These are phyloP conservation scores for Spodoptera litura DNA, from an alignment of 1,140 invertebrate species.

Conservation along the genomic window DNA sequence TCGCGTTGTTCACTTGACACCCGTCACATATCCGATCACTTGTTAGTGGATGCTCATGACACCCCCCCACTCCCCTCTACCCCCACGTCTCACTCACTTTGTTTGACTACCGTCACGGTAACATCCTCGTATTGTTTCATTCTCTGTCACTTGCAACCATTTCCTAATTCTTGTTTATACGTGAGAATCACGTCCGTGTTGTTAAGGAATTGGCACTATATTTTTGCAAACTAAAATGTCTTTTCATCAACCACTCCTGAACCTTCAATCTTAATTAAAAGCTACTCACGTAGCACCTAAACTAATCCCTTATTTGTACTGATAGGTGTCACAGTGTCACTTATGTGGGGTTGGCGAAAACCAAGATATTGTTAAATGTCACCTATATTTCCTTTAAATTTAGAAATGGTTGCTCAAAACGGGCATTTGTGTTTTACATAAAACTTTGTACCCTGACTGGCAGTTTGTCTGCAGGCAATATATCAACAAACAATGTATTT, in stretches of 20 bases:
- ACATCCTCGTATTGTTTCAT: constrained; percentile 8
- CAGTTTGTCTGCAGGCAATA: background rate
- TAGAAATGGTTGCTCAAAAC: too few relatives aligned
- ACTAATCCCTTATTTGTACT: too few relatives aligned
- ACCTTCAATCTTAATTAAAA: too few relatives aligned
- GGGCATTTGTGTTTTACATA: too few relatives aligned
- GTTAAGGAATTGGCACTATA: background rate
- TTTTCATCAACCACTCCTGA: too few relatives aligned
- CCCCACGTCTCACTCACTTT: background rate
- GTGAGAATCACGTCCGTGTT: background rate
- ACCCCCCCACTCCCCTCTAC: background rate
- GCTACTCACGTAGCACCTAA: too few relatives aligned
- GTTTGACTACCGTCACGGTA: constrained; percentile 22
- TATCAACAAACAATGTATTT: constrained; percentile 5
- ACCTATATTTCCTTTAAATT: too few relatives aligned
- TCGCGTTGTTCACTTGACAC: constrained; percentile 8
- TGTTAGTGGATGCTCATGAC: background rate
- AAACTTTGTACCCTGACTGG: too few relatives aligned
- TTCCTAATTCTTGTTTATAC: constrained; percentile 8
- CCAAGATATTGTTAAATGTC: too few relatives aligned
- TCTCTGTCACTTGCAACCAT: background rate
- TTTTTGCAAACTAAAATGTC: background rate
- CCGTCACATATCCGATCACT: constrained; percentile 14
- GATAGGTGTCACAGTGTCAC: too few relatives aligned
- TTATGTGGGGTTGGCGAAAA: too few relatives aligned